Evolutionary conservation across 2,888 invertebrate species (phyloP).

Genomic region (Plemyria rubiginata): DNA sequence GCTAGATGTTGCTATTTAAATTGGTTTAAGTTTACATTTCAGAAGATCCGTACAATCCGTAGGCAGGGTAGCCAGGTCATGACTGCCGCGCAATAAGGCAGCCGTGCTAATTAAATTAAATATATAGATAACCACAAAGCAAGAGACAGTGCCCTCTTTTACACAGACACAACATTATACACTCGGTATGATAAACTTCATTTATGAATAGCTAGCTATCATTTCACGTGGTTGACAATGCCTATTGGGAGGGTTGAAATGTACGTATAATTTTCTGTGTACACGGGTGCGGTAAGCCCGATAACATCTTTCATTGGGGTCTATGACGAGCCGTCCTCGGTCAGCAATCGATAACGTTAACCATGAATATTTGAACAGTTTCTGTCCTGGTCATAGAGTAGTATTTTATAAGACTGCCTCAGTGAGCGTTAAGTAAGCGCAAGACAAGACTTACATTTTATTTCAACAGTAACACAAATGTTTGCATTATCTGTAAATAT

Average conservation of each 20-base stretch:
- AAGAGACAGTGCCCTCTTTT: neutral
- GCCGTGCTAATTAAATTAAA: too few species aligned
- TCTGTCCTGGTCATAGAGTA: slow-evolving; percentile 53
- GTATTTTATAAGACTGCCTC: neutral
- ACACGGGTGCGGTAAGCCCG: slow-evolving; percentile 67
- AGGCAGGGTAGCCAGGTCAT: too few species aligned
- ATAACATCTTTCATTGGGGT: slow-evolving; percentile 79
- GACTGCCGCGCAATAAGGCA: too few species aligned
- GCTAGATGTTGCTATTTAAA: too few species aligned
- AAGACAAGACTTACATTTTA: neutral
- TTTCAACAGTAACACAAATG: too few species aligned
- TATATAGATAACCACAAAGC: too few species aligned
- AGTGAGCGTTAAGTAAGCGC: neutral
- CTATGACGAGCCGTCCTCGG: slow-evolving; percentile 53
- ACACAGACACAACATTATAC: neutral
- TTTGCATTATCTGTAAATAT: too few species aligned
- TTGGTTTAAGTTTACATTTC: too few species aligned
- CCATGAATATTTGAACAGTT: slow-evolving; percentile 79
- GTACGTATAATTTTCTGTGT: slow-evolving; percentile 58
- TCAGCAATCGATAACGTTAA: slow-evolving; percentile 65
- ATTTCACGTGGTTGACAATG: slow-evolving; percentile 20
- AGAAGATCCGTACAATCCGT: too few species aligned
- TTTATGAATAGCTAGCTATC: slow-evolving; percentile 20
- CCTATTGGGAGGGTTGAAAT: slow-evolving; percentile 28
- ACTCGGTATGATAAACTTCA: neutral